Percentiles rank a stretch among this genome's conserved stretches.
These are phyloP conservation scores for Holocentrus rufus DNA, from an alignment of 2,797 vertebrate species.

Conservation along the genomic window DNA sequence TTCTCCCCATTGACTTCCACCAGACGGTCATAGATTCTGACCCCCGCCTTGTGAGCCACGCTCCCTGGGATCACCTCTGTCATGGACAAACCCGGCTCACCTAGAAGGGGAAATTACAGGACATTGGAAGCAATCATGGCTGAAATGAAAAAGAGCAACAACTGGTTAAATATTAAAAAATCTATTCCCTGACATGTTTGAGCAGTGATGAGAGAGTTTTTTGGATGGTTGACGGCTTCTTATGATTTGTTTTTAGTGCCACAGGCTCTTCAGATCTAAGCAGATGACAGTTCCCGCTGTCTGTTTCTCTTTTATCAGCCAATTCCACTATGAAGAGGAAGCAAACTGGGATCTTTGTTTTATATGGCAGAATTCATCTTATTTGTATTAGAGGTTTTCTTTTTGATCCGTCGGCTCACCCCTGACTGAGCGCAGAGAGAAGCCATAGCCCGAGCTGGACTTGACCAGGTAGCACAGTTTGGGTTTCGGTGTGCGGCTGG, in stretches of 20 bases:
- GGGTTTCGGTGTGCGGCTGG: slow-evolving; percentile 71
- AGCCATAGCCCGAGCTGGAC: slow-evolving; percentile 83
- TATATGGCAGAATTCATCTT: not conserved
- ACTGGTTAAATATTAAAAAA: too few relatives aligned
- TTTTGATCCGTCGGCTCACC: slow-evolving; percentile 77
- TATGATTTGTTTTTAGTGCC: too few relatives aligned
- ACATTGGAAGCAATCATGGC: not conserved
- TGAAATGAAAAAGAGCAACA: not conserved
- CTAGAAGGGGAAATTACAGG: slow-evolving; percentile 69
- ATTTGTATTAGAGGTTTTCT: not conserved
- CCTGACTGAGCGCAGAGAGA: slow-evolving; percentile 86
- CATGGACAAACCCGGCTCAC: slow-evolving; percentile 84
- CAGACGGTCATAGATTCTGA: slow-evolving; percentile 84
- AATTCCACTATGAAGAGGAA: not conserved
- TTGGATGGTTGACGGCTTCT: too few relatives aligned
- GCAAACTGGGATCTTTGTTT: not conserved
- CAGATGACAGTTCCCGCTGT: too few relatives aligned
- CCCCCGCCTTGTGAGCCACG: slow-evolving; percentile 87
- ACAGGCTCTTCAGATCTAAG: too few relatives aligned
- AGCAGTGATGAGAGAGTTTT: too few relatives aligned
- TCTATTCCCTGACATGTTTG: too few relatives aligned
- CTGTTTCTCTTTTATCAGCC: not conserved
- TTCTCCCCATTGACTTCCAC: slow-evolving; percentile 92
- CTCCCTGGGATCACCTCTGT: slow-evolving; percentile 80
- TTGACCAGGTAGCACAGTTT: slow-evolving; percentile 91